Base-by-base conservation (phyloP, 2,797 vertebrate genomes). In the Phoebastria nigripes region DNA sequence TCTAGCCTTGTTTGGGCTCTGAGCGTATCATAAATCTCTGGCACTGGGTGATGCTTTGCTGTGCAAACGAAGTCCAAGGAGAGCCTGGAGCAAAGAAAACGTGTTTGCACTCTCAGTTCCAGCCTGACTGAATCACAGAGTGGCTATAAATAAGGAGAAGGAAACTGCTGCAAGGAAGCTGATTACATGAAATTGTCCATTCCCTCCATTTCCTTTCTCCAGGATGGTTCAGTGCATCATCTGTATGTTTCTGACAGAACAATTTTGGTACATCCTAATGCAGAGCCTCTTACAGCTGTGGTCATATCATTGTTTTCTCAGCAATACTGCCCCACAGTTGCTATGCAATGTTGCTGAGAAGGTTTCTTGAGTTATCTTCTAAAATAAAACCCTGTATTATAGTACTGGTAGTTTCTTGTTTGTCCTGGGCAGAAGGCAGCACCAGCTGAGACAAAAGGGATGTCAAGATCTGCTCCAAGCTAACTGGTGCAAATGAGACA, bases 61-160 rank as follows among this genome's bases (percentile, higher is more conserved):
- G 90, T 89, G 90, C 78, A 96, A 92, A 96, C 69, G 11, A 96
- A 92, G 94, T 95, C 95, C 92, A 89, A 81, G 71, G 92, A 95
- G 93, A 91, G 94, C 93, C 96, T 76, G 82, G 69, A 95, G 96
- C 92, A 86, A 80, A 85, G 78, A 81, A 95, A 96, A 91, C 0
- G 16, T 95, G 93, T 93, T 89, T 96, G 89, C 58, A 74, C 82
- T 92, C 87, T 74, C 69, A 93, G 94, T 93, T 95, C 89, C 95
- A 96, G 61, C 58, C 79, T 91, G 92, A 69, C 87, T 93, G 86
- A 95, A 94, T 95, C 91, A 95, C 56, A 72, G 74, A 65, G 49
- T 39, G 61, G 89, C 82, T 93, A 88, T 96, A 96, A 96, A 96
- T 96, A 95, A 96, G 81, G 71, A 90, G 89, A 89, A 86, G 73